These are phyloP conservation scores for Pangasius djambal DNA, from an alignment of 2,797 vertebrate species.

Conservation along the genomic window DNA sequence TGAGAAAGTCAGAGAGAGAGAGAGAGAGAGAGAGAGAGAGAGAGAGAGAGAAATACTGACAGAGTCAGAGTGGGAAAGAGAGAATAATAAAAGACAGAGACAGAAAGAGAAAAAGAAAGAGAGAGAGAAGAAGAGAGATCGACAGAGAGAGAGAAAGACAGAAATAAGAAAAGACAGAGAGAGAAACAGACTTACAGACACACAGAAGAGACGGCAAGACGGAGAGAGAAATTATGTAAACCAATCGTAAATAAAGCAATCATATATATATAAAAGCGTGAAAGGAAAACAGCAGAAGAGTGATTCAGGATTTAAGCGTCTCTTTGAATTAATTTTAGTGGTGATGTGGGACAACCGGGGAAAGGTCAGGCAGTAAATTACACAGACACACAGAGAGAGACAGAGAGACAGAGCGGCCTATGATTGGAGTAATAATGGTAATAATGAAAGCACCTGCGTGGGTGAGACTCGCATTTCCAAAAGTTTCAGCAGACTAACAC, in stretches of 20 bases:
- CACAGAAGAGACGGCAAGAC: not conserved
- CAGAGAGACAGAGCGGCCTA: slow-evolving; percentile 14
- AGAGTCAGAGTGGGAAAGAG: not conserved
- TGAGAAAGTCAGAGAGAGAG: not conserved
- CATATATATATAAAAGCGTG: not conserved
- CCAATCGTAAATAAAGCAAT: not conserved
- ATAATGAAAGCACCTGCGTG: slow-evolving; percentile 56
- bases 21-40: not conserved
- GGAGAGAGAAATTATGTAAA: not conserved
- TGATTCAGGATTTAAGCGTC: not conserved
- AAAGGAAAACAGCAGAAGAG: not conserved
- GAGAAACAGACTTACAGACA: not conserved
- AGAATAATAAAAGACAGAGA: not conserved
- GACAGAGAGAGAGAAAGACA: not conserved
- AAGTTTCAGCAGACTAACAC: not conserved
- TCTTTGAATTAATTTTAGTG: not conserved
- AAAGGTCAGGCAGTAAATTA: slow-evolving; percentile 14
- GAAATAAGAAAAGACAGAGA: not conserved
- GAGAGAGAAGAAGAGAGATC: not conserved
- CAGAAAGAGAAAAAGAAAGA: not conserved
- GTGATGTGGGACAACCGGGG: not conserved
- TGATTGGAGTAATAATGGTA: slow-evolving; percentile 55
- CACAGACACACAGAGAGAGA: not conserved
- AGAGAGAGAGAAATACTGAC: not conserved
- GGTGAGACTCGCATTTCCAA: not conserved